Percentiles rank a stretch among this genome's conserved stretches.
phyloP scores from a whole-genome alignment of 2,888 invertebrate genomes.

The Nomada ferruginata region DNA sequence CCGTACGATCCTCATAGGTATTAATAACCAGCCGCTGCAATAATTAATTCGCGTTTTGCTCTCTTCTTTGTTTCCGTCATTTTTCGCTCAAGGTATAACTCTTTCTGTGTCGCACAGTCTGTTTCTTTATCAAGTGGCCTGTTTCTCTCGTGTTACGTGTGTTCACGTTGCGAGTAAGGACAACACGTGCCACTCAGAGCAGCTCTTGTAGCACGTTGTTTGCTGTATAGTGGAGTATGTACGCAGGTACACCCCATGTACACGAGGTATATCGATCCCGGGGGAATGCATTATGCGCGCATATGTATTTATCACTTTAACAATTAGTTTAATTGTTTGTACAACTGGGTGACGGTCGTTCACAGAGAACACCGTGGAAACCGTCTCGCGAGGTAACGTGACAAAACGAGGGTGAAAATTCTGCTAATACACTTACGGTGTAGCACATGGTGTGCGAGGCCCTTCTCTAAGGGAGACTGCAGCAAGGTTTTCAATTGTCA shows the following conservation, averaged over 20 bases:
- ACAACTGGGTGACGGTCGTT: constrained; percentile 62
- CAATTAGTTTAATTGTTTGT: constrained; percentile 77
- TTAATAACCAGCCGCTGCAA: no score
- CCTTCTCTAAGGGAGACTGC: neutral
- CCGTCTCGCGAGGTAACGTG: constrained; percentile 27
- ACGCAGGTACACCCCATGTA: constrained; percentile 50
- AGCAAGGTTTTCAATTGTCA: neutral
- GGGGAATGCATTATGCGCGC: constrained; percentile 50
- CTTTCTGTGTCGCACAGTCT: neutral
- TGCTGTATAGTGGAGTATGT: constrained; percentile 60
- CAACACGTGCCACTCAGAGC: constrained; percentile 68
- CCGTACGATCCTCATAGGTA: no score
- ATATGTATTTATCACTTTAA: constrained; percentile 71
- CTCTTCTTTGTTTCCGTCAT: neutral
- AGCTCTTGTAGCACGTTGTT: constrained; percentile 66
- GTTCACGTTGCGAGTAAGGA: constrained; percentile 66
- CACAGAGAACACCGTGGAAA: constrained; percentile 22
- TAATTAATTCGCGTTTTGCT: no score
- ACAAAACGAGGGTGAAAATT: constrained; percentile 51
- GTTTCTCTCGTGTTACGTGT: constrained; percentile 18
- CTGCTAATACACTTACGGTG: constrained; percentile 22
- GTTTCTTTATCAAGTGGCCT: neutral
- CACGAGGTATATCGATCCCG: constrained; percentile 64
- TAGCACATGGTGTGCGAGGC: neutral
- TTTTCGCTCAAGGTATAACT: neutral